Evolutionary conservation across 2,797 vertebrate genomes (phyloP), one percentile per base, ranked within the genome.

Genomic region (Tangara arthus): DNA sequence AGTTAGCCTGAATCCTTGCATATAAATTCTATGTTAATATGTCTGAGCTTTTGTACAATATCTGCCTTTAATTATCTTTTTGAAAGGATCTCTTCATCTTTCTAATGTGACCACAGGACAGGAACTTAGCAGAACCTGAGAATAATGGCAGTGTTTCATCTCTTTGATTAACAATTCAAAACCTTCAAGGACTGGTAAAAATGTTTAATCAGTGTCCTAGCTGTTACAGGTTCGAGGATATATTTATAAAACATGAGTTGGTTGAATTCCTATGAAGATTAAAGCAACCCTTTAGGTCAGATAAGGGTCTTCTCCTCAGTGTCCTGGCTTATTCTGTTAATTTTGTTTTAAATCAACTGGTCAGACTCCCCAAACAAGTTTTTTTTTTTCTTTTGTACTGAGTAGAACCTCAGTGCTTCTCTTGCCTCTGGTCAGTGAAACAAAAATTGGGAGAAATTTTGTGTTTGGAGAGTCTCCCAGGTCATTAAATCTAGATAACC

Each of bases 161-260:
- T 83, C 65, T 66, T 90, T 89, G 82, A 71, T 71, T 87, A 87
- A 69, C 81, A 79, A 76, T 87, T 78, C 57, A 61, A 57, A 89
- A 47, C 39, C 22, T 68, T 55, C 61, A 42, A 0, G 34, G 72
- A 14, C 15, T 34, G 5, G 10, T 60, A 68, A 81, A 91, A 88
- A 61, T 5, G 2, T 79, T 85, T 71, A 85, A 78, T 63, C 39
- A 57, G 1, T 68, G 53, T 61, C 59, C 47, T 57, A 44, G 69
- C 53, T 92, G 30, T 76, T 89, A 34, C 17, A 57, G 12, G 12
- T 77, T 52, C 83, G 60, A 78, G 44, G 37, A 52, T 35, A 35
- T 8, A n/a, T 47, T n/a, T 70, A 65, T 93, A 83, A 93, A 96
- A 83, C 56, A 70, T 4, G 56, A 81, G 7, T 63, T 82, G 0